Base-by-base conservation (phyloP, 2,888 invertebrate genomes). In the Eurytoma adleriae region DNA sequence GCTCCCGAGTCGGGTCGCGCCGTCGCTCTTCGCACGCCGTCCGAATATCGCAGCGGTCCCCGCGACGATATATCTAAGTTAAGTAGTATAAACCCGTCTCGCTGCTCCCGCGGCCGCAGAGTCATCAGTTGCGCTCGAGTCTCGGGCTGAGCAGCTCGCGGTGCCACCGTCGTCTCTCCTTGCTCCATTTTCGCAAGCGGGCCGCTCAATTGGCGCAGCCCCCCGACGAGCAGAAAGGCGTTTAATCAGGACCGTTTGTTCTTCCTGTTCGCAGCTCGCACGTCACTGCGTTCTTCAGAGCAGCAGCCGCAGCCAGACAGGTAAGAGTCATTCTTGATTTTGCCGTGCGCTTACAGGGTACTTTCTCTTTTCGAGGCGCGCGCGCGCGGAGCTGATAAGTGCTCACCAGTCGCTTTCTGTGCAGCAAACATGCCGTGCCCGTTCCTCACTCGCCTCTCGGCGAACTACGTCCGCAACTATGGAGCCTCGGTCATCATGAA, bases 381-480 rank as follows among this genome's bases (percentile, higher is more conserved):
- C 30, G 5, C 7, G 3, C 5, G 5, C 40, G 40, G 7, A 10
- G 40, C 40, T 40, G 40, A 40, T 40, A 7, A 40, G 5, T 40
- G 40, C 40, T 7, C 7, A 10, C 7, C 40, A 40, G 20, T 66
- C 61, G 59, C 20, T 54, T 20, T 76, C 54, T 73, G 54, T 2
- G 61, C 73, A 78, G 83, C 71, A 83, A 94, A 91, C 89, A 97
- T 97, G 96, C 95, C 96, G 89, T 97, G 97, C 91, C 97, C 97
- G 83, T 97, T 97, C 92, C 91, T 97, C 87, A 95, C 95, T 86
- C 94, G 95, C 84, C 92, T 97, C 83, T 96, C 95, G 87, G 93
- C 95, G 84, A 94, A 94, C 87, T 97, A 95, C 91, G 93, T 97
- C 83, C 94, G 96, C 84, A 96, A 96, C 91, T 96, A 97, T 92